Percentiles rank a stretch among this genome's conserved stretches.
Evolutionary conservation across 2,888 invertebrate species (phyloP).

Genomic region (Agrenia bidenticulata): DNA sequence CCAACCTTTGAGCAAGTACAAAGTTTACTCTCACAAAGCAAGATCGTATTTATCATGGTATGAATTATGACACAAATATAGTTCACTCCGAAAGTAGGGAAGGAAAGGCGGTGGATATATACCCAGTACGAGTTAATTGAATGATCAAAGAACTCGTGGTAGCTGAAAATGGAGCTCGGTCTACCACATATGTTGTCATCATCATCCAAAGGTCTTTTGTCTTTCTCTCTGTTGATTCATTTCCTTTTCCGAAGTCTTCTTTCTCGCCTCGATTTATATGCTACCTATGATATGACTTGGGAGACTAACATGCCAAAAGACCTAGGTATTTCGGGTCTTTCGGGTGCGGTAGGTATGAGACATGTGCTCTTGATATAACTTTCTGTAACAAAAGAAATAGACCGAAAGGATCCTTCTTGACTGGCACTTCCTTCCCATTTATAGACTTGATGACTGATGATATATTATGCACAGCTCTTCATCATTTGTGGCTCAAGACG

Average conservation of each 20-base stretch:
- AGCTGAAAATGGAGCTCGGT: slow-evolving; percentile 14
- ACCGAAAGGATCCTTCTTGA: no score
- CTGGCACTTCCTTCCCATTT: no score
- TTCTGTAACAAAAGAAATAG: no score
- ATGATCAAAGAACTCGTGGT: slow-evolving; percentile 23
- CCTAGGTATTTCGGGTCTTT: no score
- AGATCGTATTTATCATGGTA: slow-evolving; percentile 18
- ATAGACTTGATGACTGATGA: no score
- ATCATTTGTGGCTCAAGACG: no score
- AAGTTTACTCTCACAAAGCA: slow-evolving; percentile 9
- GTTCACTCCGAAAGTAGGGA: background rate
- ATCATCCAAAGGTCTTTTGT: slow-evolving; percentile 24
- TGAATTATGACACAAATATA: slow-evolving; percentile 21
- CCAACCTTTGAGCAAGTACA: slow-evolving; percentile 8
- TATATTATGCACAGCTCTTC: no score
- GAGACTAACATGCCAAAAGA: no score
- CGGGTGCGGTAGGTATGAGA: no score
- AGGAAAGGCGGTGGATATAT: slow-evolving; percentile 1
- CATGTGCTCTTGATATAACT: no score
- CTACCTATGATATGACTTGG: background rate
- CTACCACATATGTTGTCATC: slow-evolving; percentile 24
- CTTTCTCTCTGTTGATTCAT: slow-evolving; percentile 21
- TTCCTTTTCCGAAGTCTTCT: slow-evolving; percentile 4
- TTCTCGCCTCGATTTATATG: background rate
- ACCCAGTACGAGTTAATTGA: slow-evolving; percentile 17